Evolutionary conservation across 53 echinoderm and acorn worm genomes (phyloP).

Genomic region (Holothuria leucospilota): DNA sequence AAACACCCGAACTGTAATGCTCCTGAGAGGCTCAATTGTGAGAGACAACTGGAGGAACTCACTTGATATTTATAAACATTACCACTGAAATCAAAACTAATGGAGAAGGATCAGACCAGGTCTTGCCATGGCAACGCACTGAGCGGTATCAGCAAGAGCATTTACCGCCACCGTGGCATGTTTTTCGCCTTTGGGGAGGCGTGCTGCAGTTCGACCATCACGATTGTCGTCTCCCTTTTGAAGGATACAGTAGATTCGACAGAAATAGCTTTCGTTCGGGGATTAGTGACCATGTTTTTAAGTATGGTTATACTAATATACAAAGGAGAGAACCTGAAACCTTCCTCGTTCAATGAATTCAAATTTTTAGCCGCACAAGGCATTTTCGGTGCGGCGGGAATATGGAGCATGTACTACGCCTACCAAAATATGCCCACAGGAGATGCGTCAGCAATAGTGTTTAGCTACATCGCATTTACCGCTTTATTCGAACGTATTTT

Average conservation of each 20-base stretch:
- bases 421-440: constrained; percentile 18
- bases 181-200: background rate
- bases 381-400: background rate
- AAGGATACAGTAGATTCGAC: constrained; percentile 18
- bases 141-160: background rate
- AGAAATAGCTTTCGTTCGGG: constrained; percentile 42
- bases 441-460: constrained; percentile 10
- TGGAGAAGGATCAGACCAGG: no score
- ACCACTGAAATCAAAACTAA: no score
- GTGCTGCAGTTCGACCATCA: background rate
- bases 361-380: constrained; percentile 11
- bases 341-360: background rate
- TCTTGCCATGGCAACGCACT: no score
- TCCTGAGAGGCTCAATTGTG: no score
- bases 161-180: background rate
- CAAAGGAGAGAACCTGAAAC: background rate
- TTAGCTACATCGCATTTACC: constrained; percentile 6
- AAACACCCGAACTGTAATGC: no score
- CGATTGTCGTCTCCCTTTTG: constrained; percentile 18
- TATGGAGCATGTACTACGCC: constrained; percentile 42
- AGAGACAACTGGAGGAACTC: no score
- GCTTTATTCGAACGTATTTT: constrained; percentile 11
- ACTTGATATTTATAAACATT: no score
- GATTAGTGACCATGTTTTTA: constrained; percentile 3
- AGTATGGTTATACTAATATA: background rate